Evolutionary conservation across 2,797 vertebrate species (phyloP), one percentile per base, ranked within the genome.

Genomic region (Myioborus melanocephalus): DNA sequence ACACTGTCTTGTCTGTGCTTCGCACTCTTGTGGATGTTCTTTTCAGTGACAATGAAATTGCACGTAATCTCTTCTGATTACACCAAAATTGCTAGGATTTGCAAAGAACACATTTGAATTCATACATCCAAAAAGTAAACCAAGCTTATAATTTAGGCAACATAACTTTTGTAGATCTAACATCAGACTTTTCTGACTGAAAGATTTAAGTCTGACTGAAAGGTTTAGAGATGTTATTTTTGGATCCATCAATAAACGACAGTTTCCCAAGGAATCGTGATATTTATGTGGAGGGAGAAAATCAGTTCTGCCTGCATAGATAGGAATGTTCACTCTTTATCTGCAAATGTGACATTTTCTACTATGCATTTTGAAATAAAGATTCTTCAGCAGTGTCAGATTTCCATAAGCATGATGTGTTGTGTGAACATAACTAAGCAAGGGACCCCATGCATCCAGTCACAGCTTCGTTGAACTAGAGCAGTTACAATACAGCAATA

Each of bases 61-160:
- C 50, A 75, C 8, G 43, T 88, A 95, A 88, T 90, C 73, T 93
- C 81, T 90, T 87, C 88, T 80, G 75, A 94, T 94, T 95, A 93
- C 86, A 89, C 34, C 34, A 78, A 88, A 95, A 96, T 93, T 90
- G 85, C 80, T 88, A 69, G 70, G 70, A 90, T 93, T 94, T 95
- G 83, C 37, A 73, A 93, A 90, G 85, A 93, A 92, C 55, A 37
- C 47, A 79, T 92, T 89, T 93, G 64, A 95, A 92, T 94, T 87
- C 73, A 70, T 76, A 46, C 10, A 89, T 82, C 66, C 41, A 87
- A 79, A 94, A 90, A 82, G 65, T 81, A 95, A 89, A 96, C 69
- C 60, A 94, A 89, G 70, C 59, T 95, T 82, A 76, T 82, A 89
- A 92, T 82, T 94, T 90, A 70, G 87, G 69, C 59, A 82, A 76